Percentiles rank a stretch among this genome's conserved stretches.
Conservation (phyloP, 1,140 invertebrate genomes). For the Lutraria rhynchaena region DNA sequence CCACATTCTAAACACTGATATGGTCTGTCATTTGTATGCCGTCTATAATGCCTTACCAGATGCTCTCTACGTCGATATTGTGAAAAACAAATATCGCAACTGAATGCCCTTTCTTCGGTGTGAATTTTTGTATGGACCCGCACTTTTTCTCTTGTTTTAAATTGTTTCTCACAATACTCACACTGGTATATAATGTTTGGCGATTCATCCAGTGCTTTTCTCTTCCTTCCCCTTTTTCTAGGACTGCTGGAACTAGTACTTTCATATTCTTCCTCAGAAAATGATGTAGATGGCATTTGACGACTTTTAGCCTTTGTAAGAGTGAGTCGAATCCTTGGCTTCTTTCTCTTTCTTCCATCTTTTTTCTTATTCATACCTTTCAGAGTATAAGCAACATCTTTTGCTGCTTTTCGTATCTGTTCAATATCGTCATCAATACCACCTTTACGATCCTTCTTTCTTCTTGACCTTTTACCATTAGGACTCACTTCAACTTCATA, state of each 20-base stretch:
- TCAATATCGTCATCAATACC: constrained; percentile 60
- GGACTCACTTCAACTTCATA: constrained; percentile 53
- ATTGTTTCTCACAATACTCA: constrained; percentile 59
- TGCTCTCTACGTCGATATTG: constrained; percentile 83
- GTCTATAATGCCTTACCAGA: constrained; percentile 95
- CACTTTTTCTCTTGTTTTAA: constrained; percentile 52
- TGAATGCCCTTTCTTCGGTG: constrained; percentile 49
- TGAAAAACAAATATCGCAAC: constrained; percentile 54
- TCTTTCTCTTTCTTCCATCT: constrained; percentile 47
- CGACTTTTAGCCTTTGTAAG: constrained; percentile 31
- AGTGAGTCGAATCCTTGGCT: constrained; percentile 44
- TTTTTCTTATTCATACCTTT: constrained; percentile 53
- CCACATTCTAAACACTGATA: constrained; percentile 96
- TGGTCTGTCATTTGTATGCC: constrained; percentile 98
- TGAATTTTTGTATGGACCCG: constrained; percentile 56
- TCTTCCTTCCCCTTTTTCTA: constrained; percentile 44
- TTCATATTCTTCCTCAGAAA: constrained; percentile 34
- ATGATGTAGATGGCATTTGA: not conserved
- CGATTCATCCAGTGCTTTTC: constrained; percentile 6
- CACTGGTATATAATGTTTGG: constrained; percentile 53
- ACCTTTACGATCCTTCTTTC: constrained; percentile 29
- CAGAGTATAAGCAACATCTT: constrained; percentile 44
- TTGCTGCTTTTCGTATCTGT: constrained; percentile 55
- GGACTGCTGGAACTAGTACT: constrained; percentile 9
- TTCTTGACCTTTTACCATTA: constrained; percentile 18